Percentiles rank a stretch among this genome's conserved stretches.
phyloP scores from a whole-genome alignment of 2,888 invertebrate species.

The Hirtodrosophila histrioides region DNA sequence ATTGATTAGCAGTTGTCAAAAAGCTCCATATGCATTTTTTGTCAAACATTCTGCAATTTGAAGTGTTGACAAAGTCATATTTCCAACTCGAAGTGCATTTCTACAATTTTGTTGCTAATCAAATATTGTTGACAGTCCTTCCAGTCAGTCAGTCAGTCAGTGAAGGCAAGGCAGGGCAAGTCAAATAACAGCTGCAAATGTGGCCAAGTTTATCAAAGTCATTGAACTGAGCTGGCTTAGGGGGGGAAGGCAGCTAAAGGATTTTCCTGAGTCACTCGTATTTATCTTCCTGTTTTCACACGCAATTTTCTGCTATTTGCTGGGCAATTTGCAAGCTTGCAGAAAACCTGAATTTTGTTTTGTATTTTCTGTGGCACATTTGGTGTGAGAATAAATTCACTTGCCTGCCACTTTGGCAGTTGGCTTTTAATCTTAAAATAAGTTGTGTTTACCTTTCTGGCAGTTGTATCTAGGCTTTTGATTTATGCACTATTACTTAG shows the following conservation, averaged over 20 bases:
- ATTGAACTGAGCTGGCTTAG: constrained; percentile 24
- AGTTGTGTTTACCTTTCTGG: constrained; percentile 34
- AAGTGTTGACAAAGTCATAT: constrained; percentile 65
- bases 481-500: constrained; percentile 17
- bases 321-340: constrained; percentile 53
- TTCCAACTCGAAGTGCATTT: constrained; percentile 53
- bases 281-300: constrained; percentile 63
- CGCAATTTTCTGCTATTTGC: constrained; percentile 40
- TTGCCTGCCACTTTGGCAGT: constrained; percentile 26
- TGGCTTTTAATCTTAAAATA: constrained; percentile 35
- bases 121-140: constrained; percentile 56
- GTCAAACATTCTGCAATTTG: constrained; percentile 36
- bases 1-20: constrained; percentile 72
- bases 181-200: constrained; percentile 51
- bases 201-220: constrained; percentile 64
- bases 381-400: constrained; percentile 42
- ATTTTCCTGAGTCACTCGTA: constrained; percentile 41
- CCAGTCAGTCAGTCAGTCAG: constrained; percentile 33
- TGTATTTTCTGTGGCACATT: constrained; percentile 25
- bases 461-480: constrained; percentile 5
- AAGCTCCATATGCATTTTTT: constrained; percentile 50
- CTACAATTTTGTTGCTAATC: constrained; percentile 55
- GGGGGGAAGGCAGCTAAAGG: constrained; percentile 1
- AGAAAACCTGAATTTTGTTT: constrained; percentile 34
- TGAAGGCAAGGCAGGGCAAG: constrained; percentile 1